Conservation (phyloP, 2,888 invertebrate species). For the Epicampocera succincta region DNA sequence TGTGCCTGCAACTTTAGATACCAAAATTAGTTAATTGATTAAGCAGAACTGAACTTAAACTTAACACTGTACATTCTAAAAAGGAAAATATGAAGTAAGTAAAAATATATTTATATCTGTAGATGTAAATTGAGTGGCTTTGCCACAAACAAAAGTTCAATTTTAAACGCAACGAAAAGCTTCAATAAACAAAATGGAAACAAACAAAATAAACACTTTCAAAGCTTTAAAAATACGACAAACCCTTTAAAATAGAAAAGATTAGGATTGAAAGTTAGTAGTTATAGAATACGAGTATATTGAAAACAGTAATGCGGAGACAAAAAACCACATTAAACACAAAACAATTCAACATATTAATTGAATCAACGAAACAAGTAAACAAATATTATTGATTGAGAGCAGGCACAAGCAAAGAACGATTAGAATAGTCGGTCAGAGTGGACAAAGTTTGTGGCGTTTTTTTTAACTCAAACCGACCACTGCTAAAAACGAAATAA, state of each 20-base stretch:
- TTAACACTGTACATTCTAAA: too few species aligned
- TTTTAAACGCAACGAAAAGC: constrained; percentile 69
- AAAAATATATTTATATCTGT: constrained; percentile 13
- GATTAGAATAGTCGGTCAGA: too few species aligned
- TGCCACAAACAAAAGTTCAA: constrained; percentile 66
- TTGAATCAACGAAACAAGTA: not conserved
- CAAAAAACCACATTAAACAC: not conserved
- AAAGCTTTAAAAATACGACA: constrained; percentile 54
- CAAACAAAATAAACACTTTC: constrained; percentile 45
- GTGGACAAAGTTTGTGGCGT: not conserved
- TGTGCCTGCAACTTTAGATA: too few species aligned
- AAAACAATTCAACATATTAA: not conserved
- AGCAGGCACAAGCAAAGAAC: too few species aligned
- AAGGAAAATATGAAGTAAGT: constrained; percentile 24
- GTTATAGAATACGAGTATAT: not conserved
- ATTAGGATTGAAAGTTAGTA: not conserved
- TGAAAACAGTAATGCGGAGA: not conserved
- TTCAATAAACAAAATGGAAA: constrained; percentile 58
- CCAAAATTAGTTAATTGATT: too few species aligned
- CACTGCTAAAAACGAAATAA: not conserved
- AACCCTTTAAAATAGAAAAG: constrained; percentile 28
- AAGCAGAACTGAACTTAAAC: too few species aligned
- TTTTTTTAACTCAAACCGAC: not conserved
- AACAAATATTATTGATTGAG: too few species aligned
- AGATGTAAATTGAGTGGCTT: constrained; percentile 62